Percentiles rank a stretch among this genome's conserved stretches.
These are phyloP conservation scores for Dynastes tityus DNA, from an alignment of 2,888 invertebrate genomes.

Conservation along the genomic window DNA sequence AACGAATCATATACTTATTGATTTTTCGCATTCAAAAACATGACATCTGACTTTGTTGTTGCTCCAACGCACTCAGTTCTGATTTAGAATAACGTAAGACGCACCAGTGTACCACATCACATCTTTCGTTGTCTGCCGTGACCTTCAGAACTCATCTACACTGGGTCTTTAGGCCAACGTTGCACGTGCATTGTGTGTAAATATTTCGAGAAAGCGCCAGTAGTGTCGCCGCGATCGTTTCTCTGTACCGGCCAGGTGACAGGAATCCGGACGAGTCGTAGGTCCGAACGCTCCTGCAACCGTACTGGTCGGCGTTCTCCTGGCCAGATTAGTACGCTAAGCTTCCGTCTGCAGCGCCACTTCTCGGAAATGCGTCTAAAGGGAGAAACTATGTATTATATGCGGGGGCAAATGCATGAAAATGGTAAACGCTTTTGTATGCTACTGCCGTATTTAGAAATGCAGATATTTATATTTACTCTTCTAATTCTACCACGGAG, in stretches of 20 bases:
- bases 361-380: constrained; percentile 40
- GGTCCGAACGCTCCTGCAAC: constrained; percentile 60
- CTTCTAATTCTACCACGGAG: too few relatives aligned
- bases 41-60: constrained; percentile 43
- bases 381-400: constrained; percentile 22
- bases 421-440: neutral
- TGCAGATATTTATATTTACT: neutral
- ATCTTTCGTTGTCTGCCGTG: constrained; percentile 33
- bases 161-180: constrained; percentile 41
- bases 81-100: constrained; percentile 2
- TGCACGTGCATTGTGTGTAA: constrained; percentile 44
- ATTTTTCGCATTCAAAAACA: constrained; percentile 39
- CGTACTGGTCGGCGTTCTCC: constrained; percentile 60
- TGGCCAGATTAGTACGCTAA: constrained; percentile 53
- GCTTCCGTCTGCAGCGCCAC: constrained; percentile 56
- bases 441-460: neutral
- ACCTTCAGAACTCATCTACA: constrained; percentile 44
- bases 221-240: constrained; percentile 39
- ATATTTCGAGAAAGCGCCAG: constrained; percentile 36
- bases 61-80: constrained; percentile 34
- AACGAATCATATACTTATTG: constrained; percentile 35
- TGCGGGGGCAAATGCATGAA: constrained; percentile 5
- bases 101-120: constrained; percentile 14
- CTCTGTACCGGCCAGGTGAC: constrained; percentile 31
- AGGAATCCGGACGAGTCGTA: constrained; percentile 50